Evolutionary conservation across 2,888 invertebrate species (phyloP), one percentile per base, ranked within the genome.

Genomic region (Apoda limacodes): DNA sequence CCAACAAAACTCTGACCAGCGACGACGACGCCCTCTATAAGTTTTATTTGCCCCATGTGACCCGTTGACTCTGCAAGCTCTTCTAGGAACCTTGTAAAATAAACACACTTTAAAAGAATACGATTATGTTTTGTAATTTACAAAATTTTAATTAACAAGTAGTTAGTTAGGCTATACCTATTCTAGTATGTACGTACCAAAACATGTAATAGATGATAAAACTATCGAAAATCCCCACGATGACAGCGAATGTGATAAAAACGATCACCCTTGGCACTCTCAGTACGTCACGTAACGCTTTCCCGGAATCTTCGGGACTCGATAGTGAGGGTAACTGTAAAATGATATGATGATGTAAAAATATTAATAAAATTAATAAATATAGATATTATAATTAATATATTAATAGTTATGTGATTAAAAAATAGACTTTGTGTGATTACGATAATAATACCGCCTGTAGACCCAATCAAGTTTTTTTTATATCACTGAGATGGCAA

Each of bases 121-220:
- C n/a, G n/a, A n/a, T n/a, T n/a, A n/a, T n/a, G n/a, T n/a, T n/a
- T n/a, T n/a, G 9, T 19, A 19, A 9, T 19, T 19, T 19, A n/a
- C n/a, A n/a, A n/a, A n/a, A n/a, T n/a, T n/a, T n/a, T n/a, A n/a
- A n/a, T n/a, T n/a, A n/a, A n/a, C n/a, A n/a, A n/a, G n/a, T n/a
- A n/a, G n/a, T n/a, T n/a, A n/a, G n/a, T n/a, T n/a, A n/a, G n/a
- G n/a, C 9, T 19, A 19, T 19, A n/a, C n/a, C n/a, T 19, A 19
- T 19, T 19, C 9, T 19, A 7, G 9, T n/a, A n/a, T n/a, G n/a
- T n/a, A 59, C 78, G 76, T 51, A 88, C 89, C 92, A 92, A 57
- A 92, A 91, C 72, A 92, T 83, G 48, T 89, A 92, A 50, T 90
- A 92, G 9, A 92, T 88, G 29, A 92, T 85, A 59, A 92, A 91